Base-by-base conservation (phyloP, 2,888 invertebrate genomes). In the Anagyrus pseudococci region DNA sequence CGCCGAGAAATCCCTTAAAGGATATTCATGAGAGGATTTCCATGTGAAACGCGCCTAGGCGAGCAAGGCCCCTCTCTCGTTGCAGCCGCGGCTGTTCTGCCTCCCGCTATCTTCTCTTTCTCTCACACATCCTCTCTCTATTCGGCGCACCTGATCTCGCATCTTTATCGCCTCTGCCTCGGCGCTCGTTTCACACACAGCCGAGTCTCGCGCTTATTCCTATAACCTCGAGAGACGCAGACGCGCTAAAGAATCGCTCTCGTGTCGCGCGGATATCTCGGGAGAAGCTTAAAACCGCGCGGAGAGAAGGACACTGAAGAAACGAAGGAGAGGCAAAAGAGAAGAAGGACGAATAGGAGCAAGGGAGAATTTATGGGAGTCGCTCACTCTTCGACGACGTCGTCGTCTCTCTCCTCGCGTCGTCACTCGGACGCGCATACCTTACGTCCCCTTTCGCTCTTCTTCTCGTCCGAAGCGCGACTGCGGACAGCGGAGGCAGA, bases 11-110 rank as follows among this genome's bases (percentile, higher is more conserved):
- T 74, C 72, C 74, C 75, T 75, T 73, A 29, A 75, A 75, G 69
- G 75, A 75, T 77, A 77, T 77, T 77, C 77, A 77, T 76, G 77
- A 77, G 75, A 70, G 70, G 73, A 77, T 77, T 77, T 77, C 73
- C 75, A 76, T 77, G 74, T 75, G 77, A 77, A 77, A 77, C 74
- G 73, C 72, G n/a, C n/a, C 72, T 69, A 72, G 69, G 67, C 69
- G 64, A 64, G 60, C 53, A 33, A 41, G 58, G 55, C 64, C 59
- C 62, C 68, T 65, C 65, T 55, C 62, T 53, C n/a, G n/a, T n/a
- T n/a, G n/a, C n/a, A n/a, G n/a, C n/a, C n/a, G n/a, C n/a, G n/a
- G n/a, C n/a, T n/a, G n/a, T n/a, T n/a, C 71, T 69, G 62, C 67
- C 64, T 63, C 47, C 67, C 59, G 62, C 59, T 63, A 23, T 57